These are phyloP conservation scores for Leucophenga maculata DNA, from an alignment of 2,888 invertebrate genomes.

Conservation along the genomic window DNA sequence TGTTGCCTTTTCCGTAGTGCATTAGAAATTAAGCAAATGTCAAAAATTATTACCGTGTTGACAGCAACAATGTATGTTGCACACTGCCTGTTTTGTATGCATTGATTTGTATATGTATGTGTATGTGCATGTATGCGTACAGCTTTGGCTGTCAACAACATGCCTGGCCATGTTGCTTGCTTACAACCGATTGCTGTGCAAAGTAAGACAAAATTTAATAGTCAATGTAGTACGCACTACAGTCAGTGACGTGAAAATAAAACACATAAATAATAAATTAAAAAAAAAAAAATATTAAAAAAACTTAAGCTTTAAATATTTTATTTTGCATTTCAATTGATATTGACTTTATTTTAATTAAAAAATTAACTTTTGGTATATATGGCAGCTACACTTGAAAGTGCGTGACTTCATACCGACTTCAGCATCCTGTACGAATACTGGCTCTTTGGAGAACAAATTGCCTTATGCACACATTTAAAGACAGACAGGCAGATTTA, in stretches of 20 bases:
- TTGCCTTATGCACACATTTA: too few species aligned
- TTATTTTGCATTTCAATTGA: too few species aligned
- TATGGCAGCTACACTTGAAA: too few species aligned
- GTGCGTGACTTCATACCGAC: too few species aligned
- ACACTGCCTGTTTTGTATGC: constrained; percentile 1
- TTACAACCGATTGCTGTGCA: constrained; percentile 12
- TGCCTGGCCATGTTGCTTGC: neutral
- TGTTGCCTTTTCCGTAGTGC: neutral
- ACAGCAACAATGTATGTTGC: constrained; percentile 24
- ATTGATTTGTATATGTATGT: neutral
- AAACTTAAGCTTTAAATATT: too few species aligned
- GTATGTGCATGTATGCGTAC: neutral
- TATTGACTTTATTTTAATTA: too few species aligned
- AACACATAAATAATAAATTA: constrained; percentile 8
- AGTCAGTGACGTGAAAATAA: neutral
- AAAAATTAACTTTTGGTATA: too few species aligned
- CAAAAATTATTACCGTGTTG: constrained; percentile 42
- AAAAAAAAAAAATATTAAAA: too few species aligned
- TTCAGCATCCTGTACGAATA: too few species aligned
- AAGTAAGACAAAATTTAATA: constrained; percentile 20
- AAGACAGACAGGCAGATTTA: too few species aligned
- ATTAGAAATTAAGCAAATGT: constrained; percentile 50
- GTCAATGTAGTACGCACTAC: neutral
- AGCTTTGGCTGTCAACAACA: neutral
- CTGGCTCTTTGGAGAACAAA: too few species aligned